phyloP scores from a whole-genome alignment of 35 echinoderm and acorn worm genomes.

The Eucidaris tribuloides region DNA sequence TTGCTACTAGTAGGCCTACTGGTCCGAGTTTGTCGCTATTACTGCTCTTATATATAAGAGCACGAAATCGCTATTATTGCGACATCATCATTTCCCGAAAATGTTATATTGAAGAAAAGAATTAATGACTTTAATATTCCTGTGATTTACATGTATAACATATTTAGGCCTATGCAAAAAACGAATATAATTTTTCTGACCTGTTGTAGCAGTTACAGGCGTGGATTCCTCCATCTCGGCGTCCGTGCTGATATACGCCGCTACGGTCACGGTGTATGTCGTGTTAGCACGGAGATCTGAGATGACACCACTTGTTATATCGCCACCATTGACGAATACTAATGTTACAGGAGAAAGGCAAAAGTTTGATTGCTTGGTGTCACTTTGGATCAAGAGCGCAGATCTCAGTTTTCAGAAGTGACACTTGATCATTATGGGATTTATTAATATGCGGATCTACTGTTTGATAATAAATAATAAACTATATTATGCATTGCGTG shows the following conservation, averaged over 20 bases:
- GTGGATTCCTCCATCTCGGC: not conserved
- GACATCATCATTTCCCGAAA: too few relatives aligned
- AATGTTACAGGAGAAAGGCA: too few relatives aligned
- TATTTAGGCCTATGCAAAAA: too few relatives aligned
- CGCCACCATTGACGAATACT: constrained; percentile 9
- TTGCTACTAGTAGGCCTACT: too few relatives aligned
- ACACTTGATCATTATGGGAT: not conserved
- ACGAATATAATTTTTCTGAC: not conserved
- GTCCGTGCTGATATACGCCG: not conserved
- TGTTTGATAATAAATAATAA: not conserved
- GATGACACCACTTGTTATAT: not conserved
- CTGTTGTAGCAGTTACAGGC: not conserved
- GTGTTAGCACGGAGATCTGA: not conserved
- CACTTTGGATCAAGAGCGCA: not conserved
- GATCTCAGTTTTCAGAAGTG: not conserved
- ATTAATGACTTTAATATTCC: too few relatives aligned
- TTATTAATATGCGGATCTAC: too few relatives aligned
- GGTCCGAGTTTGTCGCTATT: too few relatives aligned
- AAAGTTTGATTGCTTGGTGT: not conserved
- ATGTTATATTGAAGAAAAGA: too few relatives aligned
- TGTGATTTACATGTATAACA: too few relatives aligned
- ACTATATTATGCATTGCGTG: not conserved
- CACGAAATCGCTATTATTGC: too few relatives aligned
- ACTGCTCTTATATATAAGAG: too few relatives aligned
- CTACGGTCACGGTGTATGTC: not conserved